phyloP scores from a whole-genome alignment of 2,888 invertebrate species.

The Drosophila mercatorum region DNA sequence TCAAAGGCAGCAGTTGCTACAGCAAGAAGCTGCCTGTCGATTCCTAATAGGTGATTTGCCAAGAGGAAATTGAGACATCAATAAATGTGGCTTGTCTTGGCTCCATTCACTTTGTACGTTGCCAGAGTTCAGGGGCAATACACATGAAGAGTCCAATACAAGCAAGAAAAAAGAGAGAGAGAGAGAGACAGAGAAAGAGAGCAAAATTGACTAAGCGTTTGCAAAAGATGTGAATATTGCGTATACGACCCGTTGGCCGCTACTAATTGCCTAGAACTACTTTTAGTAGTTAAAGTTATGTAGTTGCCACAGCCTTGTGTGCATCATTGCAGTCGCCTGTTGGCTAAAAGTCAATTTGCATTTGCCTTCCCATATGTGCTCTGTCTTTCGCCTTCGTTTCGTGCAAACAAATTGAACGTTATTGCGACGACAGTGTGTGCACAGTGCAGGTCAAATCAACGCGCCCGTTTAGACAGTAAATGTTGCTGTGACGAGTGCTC shows the following conservation, averaged over 20 bases:
- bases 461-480: slow-evolving; percentile 49
- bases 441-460: slow-evolving; percentile 30
- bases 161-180: background rate
- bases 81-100: slow-evolving; percentile 74
- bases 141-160: slow-evolving; percentile 15
- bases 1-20: slow-evolving; percentile 30
- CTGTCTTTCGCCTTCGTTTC: background rate
- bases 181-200: background rate
- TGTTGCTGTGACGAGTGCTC: slow-evolving; percentile 43
- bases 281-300: background rate
- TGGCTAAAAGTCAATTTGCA: slow-evolving; percentile 5
- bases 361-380: slow-evolving; percentile 7
- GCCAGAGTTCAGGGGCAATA: slow-evolving; percentile 37
- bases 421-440: slow-evolving; percentile 42
- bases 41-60: slow-evolving; percentile 80
- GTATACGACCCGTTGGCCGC: slow-evolving; percentile 38
- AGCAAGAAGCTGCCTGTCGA: slow-evolving; percentile 61
- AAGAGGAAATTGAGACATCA: slow-evolving; percentile 81
- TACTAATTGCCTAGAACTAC: slow-evolving; percentile 7
- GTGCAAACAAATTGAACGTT: slow-evolving; percentile 62
- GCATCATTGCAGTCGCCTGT: slow-evolving; percentile 3
- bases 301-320: slow-evolving; percentile 10
- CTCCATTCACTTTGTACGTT: slow-evolving; percentile 32
- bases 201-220: slow-evolving; percentile 4
- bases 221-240: slow-evolving; percentile 54